These are phyloP conservation scores for Archocentrus centrarchus DNA, from an alignment of 2,113 vertebrate genomes.

Conservation along the genomic window DNA sequence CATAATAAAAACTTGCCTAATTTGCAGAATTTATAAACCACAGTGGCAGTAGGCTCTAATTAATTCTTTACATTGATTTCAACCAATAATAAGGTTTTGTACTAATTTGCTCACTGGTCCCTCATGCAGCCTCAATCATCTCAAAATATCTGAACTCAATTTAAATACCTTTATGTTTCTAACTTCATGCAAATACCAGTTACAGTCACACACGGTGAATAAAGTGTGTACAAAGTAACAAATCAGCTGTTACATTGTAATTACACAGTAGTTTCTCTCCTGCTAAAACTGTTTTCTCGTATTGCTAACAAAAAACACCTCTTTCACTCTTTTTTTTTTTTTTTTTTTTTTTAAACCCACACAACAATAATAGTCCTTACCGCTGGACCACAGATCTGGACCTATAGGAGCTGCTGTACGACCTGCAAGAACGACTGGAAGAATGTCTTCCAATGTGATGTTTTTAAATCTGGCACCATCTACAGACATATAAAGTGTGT, in stretches of 20 bases:
- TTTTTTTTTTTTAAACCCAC: not conserved
- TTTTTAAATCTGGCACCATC: not conserved
- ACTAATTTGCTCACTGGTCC: no score
- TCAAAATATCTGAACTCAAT: no score
- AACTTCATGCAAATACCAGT: no score
- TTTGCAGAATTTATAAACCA: not conserved
- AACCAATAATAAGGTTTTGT: not conserved
- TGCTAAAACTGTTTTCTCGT: not conserved
- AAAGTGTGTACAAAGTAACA: not conserved
- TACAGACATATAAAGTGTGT: not conserved
- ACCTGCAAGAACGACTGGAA: conserved; percentile 15
- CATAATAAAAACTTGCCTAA: not conserved
- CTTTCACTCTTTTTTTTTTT: not conserved
- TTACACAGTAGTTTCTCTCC: no score
- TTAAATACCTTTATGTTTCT: no score
- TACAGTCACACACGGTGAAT: not conserved
- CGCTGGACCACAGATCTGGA: not conserved
- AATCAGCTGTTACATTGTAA: not conserved
- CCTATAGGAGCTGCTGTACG: not conserved
- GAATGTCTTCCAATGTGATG: not conserved
- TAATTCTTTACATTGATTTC: not conserved
- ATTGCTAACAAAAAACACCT: no score
- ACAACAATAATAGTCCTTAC: not conserved
- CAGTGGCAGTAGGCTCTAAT: not conserved
- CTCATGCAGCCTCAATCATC: no score